A percentile compares a stretch with the other conserved stretches of the same genome.
Evolutionary conservation across 2,797 vertebrate genomes (phyloP).

Genomic region (Acestrorhynchus altus): DNA sequence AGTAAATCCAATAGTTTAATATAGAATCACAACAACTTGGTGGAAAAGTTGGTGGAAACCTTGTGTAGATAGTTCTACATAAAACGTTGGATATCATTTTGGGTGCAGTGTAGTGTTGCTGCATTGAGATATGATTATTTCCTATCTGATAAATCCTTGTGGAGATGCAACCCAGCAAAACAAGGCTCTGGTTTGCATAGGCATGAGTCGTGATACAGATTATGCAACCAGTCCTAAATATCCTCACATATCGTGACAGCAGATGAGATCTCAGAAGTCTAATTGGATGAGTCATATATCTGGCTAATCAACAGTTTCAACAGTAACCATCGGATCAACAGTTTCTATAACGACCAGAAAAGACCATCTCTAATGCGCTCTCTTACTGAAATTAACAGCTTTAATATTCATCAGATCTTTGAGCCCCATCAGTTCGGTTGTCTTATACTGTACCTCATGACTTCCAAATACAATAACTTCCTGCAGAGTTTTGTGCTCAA

Average conservation of each 20-base stretch:
- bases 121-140: neutral
- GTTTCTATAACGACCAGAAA: conserved; percentile 57
- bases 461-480: too few species aligned
- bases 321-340: conserved; percentile 62
- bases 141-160: neutral
- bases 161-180: conserved; percentile 11
- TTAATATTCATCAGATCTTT: conserved; percentile 28
- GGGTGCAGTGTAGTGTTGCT: too few species aligned
- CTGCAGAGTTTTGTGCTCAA: too few species aligned
- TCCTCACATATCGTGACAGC: conserved; percentile 72
- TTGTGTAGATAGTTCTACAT: too few species aligned
- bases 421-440: neutral
- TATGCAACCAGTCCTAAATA: conserved; percentile 63
- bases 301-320: conserved; percentile 61
- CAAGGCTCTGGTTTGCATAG: neutral
- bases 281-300: conserved; percentile 76
- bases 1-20: too few species aligned
- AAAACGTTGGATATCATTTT: too few species aligned
- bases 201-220: conserved; percentile 51
- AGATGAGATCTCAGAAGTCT: conserved; percentile 71
- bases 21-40: too few species aligned
- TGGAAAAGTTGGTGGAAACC: too few species aligned
- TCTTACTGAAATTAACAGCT: conserved; percentile 10
- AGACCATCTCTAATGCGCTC: conserved; percentile 19
- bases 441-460: too few species aligned